Percentiles rank a stretch among this genome's conserved stretches.
These are phyloP conservation scores for Linnaemya tessellans DNA, from an alignment of 2,888 invertebrate species.

Conservation along the genomic window DNA sequence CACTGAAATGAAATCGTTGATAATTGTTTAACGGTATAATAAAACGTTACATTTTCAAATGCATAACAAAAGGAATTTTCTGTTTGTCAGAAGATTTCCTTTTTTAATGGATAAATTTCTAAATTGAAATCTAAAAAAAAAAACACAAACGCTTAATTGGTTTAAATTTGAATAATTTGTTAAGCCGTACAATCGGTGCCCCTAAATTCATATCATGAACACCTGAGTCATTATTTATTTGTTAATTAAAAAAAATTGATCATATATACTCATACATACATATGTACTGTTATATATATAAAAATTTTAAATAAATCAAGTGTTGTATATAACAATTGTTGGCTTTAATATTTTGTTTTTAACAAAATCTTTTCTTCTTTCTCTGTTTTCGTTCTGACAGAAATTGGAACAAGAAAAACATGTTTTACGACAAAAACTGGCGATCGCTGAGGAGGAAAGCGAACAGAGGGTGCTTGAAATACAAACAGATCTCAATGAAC, in stretches of 20 bases:
- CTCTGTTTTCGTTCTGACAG: conserved; percentile 84
- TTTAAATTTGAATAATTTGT: conserved; percentile 36
- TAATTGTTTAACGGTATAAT: conserved; percentile 19
- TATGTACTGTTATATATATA: background rate
- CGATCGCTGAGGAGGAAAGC: conserved; percentile 93
- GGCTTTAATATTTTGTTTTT: background rate
- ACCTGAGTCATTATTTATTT: conserved; percentile 45
- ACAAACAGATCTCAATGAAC: conserved; percentile 93
- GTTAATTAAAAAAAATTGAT: background rate
- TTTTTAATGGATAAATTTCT: background rate
- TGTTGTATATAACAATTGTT: background rate
- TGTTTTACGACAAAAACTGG: conserved; percentile 91
- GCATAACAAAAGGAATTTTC: conserved; percentile 5
- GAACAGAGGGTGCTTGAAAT: conserved; percentile 94
- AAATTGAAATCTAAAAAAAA: background rate
- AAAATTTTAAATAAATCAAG: background rate
- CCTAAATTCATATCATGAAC: conserved; percentile 2
- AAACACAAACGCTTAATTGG: background rate
- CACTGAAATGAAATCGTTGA: background rate
- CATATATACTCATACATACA: too few relatives aligned
- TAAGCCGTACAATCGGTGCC: background rate
- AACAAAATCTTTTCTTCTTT: conserved; percentile 40
- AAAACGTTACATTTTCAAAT: conserved; percentile 25
- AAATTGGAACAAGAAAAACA: conserved; percentile 97
- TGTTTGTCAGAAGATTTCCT: conserved; percentile 9